These are phyloP conservation scores for Lerema accius DNA, from an alignment of 1,140 invertebrate species.

Conservation along the genomic window DNA sequence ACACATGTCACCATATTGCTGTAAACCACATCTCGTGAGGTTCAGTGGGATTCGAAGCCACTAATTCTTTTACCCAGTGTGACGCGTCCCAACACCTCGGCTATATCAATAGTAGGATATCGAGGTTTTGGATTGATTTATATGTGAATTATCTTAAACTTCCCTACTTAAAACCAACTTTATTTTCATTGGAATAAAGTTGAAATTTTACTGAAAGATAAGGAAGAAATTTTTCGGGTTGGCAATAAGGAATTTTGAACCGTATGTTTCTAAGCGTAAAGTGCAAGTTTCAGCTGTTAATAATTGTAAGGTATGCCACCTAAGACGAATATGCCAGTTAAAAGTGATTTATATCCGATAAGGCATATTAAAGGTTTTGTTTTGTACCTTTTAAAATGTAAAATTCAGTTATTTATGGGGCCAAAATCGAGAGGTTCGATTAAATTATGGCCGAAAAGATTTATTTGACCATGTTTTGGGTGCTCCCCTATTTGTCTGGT, in stretches of 20 bases:
- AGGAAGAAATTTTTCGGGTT: slow-evolving; percentile 4
- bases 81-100: slow-evolving; percentile 66
- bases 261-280: slow-evolving; percentile 8
- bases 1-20: neutral
- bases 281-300: slow-evolving; percentile 32
- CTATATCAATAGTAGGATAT: slow-evolving; percentile 72
- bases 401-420: slow-evolving; percentile 77
- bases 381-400: slow-evolving; percentile 74
- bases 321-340: slow-evolving; percentile 74
- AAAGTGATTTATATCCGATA: slow-evolving; percentile 74
- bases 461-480: slow-evolving; percentile 59
- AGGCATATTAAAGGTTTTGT: slow-evolving; percentile 76
- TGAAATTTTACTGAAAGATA: neutral
- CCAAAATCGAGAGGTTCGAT: slow-evolving; percentile 76
- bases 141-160: slow-evolving; percentile 53
- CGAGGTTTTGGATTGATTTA: slow-evolving; percentile 71
- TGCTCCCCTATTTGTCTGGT: slow-evolving; percentile 53
- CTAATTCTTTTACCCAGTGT: slow-evolving; percentile 53
- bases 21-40: neutral
- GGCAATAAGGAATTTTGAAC: slow-evolving; percentile 17
- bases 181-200: neutral
- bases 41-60: slow-evolving; percentile 36
- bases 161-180: slow-evolving; percentile 6
- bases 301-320: slow-evolving; percentile 57
- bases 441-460: slow-evolving; percentile 73